Conservation (phyloP, 2,888 invertebrate genomes). For the Gastracanthus pulcherrimus region DNA sequence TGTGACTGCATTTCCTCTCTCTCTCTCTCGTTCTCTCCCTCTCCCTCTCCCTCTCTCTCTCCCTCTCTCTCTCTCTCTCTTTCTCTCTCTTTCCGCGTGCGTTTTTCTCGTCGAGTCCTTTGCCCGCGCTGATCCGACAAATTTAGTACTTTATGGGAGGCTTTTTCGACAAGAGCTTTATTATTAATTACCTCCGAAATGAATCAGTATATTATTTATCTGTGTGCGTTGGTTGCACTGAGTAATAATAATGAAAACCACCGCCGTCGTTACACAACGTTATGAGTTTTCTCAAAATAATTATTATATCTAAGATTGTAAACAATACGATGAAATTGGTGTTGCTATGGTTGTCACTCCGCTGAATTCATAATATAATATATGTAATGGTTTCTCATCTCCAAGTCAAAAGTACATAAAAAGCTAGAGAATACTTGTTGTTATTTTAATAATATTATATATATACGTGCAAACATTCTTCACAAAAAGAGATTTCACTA, state of each 20-base stretch:
- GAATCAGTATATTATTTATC: not conserved
- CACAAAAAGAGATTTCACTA: too few relatives aligned
- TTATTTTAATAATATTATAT: too few relatives aligned
- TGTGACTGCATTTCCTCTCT: conserved; percentile 27
- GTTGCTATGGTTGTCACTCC: too few relatives aligned
- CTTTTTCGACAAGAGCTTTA: conserved; percentile 4
- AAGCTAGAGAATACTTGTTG: too few relatives aligned
- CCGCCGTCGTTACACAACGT: not conserved
- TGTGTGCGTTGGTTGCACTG: not conserved
- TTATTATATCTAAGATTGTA: not conserved
- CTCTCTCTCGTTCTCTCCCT: not conserved
- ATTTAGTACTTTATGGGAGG: not conserved
- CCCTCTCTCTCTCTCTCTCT: not conserved
- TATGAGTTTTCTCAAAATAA: not conserved
- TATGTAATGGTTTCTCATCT: too few relatives aligned
- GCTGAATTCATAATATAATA: too few relatives aligned
- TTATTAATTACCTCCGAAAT: conserved; percentile 4
- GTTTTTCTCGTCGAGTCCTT: not conserved
- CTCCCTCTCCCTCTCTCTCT: not conserved
- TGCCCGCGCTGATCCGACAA: not conserved
- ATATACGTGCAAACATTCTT: too few relatives aligned
- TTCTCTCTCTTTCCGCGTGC: not conserved
- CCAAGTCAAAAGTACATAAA: too few relatives aligned
- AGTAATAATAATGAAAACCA: not conserved
- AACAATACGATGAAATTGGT: too few relatives aligned